Base-by-base conservation (phyloP, 2,113 vertebrate genomes). In the Leptocoma aspasia region DNA sequence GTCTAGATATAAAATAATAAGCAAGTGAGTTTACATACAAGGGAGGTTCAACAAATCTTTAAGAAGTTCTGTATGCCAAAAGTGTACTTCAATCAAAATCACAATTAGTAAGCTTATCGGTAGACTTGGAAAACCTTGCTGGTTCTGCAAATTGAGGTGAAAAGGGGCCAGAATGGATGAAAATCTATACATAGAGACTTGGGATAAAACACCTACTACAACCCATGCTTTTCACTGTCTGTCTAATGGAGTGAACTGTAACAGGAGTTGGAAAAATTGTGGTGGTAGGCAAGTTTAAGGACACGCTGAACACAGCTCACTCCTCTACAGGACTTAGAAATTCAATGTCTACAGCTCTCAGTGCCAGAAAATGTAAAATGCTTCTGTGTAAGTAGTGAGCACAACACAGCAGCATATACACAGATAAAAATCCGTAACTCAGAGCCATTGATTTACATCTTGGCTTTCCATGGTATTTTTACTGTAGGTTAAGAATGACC, bases 1-100 rank as follows among this genome's bases (percentile, higher is more conserved):
- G 99, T 99, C 99, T 99, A 97, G 86, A 97, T 65, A 86, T 30
- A 94, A 94, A 89, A 84, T 79, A 94, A 94, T 66, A 95, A 95
- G 31, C 23, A 71, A 91, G 66, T 66, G 41, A 82, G 79, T 92
- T 78, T 82, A 65, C 31, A 80, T 27, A 89, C 39, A 70, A 28
- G 44, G 64, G 28, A 59, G 45, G 35, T 70, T 59, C 27, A 88
- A 31, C 44, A 68, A 90, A 53, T 90, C 44, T 57, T 79, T 65
- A 59, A 75, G 53, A 81, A 1, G 2, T 64, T 89, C 31, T 83
- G 7, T 65, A 6, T 54, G 65, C 57, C 18, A 77, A 37, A 89
- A 72, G 12, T 8, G 13, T 63, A 44, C 44, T 92, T 28, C 24
- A 87, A 76, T 1, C 80, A n/a, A 65, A 82, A 69, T 61, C 39